A percentile compares a stretch with the other conserved stretches of the same genome.
Evolutionary conservation across 2,888 invertebrate genomes (phyloP).

Genomic region (Drosophila pseudotalamancana): DNA sequence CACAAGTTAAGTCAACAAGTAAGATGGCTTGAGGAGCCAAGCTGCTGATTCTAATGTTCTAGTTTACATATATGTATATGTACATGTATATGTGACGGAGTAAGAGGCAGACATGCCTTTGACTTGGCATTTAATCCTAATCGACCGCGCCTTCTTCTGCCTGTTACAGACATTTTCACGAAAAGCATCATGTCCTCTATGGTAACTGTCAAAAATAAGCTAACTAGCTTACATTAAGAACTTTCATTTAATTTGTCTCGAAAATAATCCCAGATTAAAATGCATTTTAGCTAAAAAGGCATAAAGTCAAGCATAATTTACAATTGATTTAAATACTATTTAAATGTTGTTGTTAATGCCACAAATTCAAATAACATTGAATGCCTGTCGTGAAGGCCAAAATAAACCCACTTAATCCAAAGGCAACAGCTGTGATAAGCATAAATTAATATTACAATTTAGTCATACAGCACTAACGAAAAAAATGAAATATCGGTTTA

Average conservation of each 20-base stretch:
- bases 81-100: too few relatives aligned
- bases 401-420: constrained; percentile 41
- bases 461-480: too few relatives aligned
- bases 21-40: too few relatives aligned
- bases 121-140: too few relatives aligned
- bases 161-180: too few relatives aligned
- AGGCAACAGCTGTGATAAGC: constrained; percentile 52
- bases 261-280: neutral
- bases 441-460: constrained; percentile 13
- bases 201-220: too few relatives aligned
- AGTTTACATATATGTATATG: too few relatives aligned
- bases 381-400: constrained; percentile 42
- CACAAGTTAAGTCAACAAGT: neutral
- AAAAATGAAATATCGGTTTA: neutral
- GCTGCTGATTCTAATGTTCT: too few relatives aligned
- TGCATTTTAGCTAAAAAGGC: neutral
- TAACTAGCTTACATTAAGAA: neutral
- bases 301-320: constrained; percentile 1
- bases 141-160: too few relatives aligned
- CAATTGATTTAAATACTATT: constrained; percentile 56
- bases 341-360: constrained; percentile 30
- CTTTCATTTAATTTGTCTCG: too few relatives aligned
- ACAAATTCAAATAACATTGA: constrained; percentile 50
- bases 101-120: too few relatives aligned
- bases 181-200: too few relatives aligned